A percentile compares a stretch with the other conserved stretches of the same genome.
These are phyloP conservation scores for human DNA, from an alignment of 2,113 vertebrate genomes.

Conservation along the genomic window DNA sequence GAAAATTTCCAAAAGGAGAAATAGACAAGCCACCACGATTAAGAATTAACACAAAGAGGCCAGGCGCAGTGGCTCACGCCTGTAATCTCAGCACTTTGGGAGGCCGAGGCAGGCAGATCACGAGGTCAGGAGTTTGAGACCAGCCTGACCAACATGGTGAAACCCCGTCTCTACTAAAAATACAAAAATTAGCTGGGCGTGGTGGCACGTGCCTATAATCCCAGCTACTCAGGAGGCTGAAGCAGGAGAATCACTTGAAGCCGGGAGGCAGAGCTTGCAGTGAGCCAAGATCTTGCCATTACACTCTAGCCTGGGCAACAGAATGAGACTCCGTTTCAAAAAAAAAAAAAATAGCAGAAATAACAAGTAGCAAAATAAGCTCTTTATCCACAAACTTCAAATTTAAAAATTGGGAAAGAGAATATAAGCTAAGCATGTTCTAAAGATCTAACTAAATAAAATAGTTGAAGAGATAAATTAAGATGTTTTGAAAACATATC, in stretches of 20 bases:
- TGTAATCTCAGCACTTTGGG: too few relatives aligned
- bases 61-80: fast-evolving
- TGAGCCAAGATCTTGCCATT: too few relatives aligned
- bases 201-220: too few relatives aligned
- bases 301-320: too few relatives aligned
- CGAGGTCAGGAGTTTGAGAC: too few relatives aligned
- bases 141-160: too few relatives aligned
- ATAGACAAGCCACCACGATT: background rate
- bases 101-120: too few relatives aligned
- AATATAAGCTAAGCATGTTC: background rate
- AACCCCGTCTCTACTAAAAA: too few relatives aligned
- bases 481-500: background rate
- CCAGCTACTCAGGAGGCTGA: too few relatives aligned
- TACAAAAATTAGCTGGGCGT: too few relatives aligned
- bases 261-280: too few relatives aligned
- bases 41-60: conserved; percentile 26
- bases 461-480: background rate
- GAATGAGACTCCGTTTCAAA: fast-evolving
- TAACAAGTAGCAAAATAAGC: background rate
- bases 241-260: too few relatives aligned
- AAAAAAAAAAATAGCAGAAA: conserved; percentile 5
- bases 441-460: background rate
- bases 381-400: background rate
- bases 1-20: background rate
- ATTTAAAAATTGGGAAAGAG: background rate